A percentile compares a stretch with the other conserved stretches of the same genome.
Evolutionary conservation across 1,140 invertebrate species (phyloP).

Genomic region (Drosophila mauritiana): DNA sequence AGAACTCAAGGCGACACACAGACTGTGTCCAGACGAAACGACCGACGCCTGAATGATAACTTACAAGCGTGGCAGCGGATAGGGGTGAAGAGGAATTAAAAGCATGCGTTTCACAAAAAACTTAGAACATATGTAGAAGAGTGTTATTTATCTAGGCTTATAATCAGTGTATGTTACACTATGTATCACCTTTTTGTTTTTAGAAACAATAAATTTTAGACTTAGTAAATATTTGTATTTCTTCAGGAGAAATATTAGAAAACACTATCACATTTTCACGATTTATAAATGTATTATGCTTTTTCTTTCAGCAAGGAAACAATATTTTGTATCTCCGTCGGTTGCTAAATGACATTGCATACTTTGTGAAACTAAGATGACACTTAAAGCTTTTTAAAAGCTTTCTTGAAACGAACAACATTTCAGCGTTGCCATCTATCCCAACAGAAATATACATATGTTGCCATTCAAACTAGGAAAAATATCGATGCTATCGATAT

Average conservation of each 20-base stretch:
- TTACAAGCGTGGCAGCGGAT: not conserved
- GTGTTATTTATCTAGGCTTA: not conserved
- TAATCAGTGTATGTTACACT: not conserved
- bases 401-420: not conserved
- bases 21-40: not conserved
- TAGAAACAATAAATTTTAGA: no score
- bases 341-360: conserved; percentile 26
- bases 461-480: no score
- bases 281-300: not conserved
- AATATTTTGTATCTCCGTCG: not conserved
- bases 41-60: conserved; percentile 3
- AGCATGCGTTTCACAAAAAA: not conserved
- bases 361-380: not conserved
- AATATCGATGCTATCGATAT: not conserved
- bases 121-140: no score
- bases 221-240: no score
- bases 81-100: not conserved
- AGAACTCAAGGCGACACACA: not conserved
- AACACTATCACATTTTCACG: not conserved
- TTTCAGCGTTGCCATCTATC: not conserved
- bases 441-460: not conserved
- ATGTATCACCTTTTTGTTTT: not conserved
- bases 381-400: conserved; percentile 1
- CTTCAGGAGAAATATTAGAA: no score
- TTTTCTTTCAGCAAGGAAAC: conserved; percentile 1